These are phyloP conservation scores for Drosophila kambysellisi DNA, from an alignment of 2,888 invertebrate species.

Conservation along the genomic window DNA sequence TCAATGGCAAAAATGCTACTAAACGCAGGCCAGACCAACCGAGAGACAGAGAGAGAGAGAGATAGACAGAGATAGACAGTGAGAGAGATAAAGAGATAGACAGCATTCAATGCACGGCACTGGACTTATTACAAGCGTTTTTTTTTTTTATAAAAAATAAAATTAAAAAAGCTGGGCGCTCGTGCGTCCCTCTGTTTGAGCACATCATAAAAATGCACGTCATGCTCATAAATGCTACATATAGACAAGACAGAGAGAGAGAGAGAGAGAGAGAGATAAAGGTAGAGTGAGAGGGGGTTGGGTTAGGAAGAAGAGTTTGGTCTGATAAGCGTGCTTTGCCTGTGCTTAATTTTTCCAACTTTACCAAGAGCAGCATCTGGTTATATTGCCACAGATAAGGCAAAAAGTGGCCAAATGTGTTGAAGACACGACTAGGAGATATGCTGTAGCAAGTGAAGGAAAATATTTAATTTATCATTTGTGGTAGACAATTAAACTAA, in stretches of 20 bases:
- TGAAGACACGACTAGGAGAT: neutral
- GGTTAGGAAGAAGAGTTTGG: slow-evolving; percentile 6
- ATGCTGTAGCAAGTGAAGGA: neutral
- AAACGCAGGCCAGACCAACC: slow-evolving; percentile 20
- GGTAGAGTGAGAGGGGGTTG: slow-evolving; percentile 16
- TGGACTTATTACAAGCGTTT: slow-evolving; percentile 47
- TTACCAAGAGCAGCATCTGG: slow-evolving; percentile 41
- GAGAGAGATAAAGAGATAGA: slow-evolving; percentile 10
- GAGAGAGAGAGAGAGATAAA: neutral
- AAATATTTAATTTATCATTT: neutral
- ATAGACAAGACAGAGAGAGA: slow-evolving; percentile 3
- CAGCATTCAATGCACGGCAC: slow-evolving; percentile 47
- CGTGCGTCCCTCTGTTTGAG: slow-evolving; percentile 27
- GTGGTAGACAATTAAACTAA: neutral
- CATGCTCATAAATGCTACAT: slow-evolving; percentile 58
- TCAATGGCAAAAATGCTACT: slow-evolving; percentile 61
- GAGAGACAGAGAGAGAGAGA: slow-evolving; percentile 4
- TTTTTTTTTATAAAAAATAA: slow-evolving; percentile 35
- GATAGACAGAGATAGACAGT: slow-evolving; percentile 26
- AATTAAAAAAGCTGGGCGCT: slow-evolving; percentile 47
- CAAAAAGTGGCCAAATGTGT: neutral
- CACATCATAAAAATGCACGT: slow-evolving; percentile 68
- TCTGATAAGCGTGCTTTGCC: slow-evolving; percentile 40
- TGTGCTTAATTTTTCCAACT: slow-evolving; percentile 21
- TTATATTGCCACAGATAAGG: slow-evolving; percentile 38